Evolutionary conservation across 2,888 invertebrate genomes (phyloP).

Genomic region (Micoletzkya japonica): DNA sequence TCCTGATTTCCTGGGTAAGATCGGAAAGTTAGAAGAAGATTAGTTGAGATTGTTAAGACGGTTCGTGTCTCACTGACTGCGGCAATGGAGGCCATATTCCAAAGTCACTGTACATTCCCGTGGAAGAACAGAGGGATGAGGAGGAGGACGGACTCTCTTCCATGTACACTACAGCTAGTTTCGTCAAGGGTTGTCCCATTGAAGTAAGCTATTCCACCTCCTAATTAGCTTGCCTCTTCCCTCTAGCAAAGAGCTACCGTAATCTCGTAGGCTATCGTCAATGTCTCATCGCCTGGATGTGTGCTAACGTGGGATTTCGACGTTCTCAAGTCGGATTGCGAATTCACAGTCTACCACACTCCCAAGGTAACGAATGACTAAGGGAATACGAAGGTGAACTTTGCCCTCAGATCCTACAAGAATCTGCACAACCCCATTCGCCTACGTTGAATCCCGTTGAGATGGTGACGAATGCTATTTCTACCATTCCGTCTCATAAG

Average conservation of each 20-base stretch:
- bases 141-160: slow-evolving; percentile 65
- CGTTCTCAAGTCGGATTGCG: slow-evolving; percentile 84
- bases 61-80: slow-evolving; percentile 71
- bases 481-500: slow-evolving; percentile 10
- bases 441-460: slow-evolving; percentile 45
- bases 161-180: slow-evolving; percentile 66
- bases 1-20: slow-evolving; percentile 90
- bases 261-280: slow-evolving; percentile 70
- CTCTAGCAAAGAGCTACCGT: neutral
- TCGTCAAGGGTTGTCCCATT: slow-evolving; percentile 66
- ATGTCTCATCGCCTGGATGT: slow-evolving; percentile 81
- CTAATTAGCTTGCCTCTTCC: neutral
- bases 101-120: slow-evolving; percentile 80
- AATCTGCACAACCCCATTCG: slow-evolving; percentile 34
- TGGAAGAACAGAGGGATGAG: slow-evolving; percentile 67
- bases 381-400: too few relatives aligned
- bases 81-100: slow-evolving; percentile 82
- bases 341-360: slow-evolving; percentile 71
- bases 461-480: slow-evolving; percentile 42
- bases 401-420: slow-evolving; percentile 31
- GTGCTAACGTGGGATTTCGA: slow-evolving; percentile 97
- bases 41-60: slow-evolving; percentile 34
- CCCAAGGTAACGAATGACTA: slow-evolving; percentile 48
- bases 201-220: slow-evolving; percentile 60
- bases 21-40: slow-evolving; percentile 55